Percentiles rank a stretch among this genome's conserved stretches.
Conservation (phyloP, 2,113 vertebrate species). For the human (Homo sapiens) region DNA sequence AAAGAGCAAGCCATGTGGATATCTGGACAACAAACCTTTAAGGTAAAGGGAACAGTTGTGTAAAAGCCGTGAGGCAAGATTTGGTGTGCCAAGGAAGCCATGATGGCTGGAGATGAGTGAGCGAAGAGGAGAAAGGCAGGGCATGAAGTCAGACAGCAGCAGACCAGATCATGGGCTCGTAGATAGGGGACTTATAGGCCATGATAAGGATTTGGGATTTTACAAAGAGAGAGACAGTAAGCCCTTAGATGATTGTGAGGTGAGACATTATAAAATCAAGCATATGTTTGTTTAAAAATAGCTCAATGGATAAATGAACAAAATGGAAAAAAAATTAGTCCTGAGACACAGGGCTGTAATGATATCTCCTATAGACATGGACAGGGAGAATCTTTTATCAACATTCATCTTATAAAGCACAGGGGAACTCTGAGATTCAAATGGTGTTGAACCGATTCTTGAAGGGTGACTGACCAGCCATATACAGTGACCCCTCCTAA, state of each 20-base stretch:
- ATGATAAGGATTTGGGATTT: neutral
- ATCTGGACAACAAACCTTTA: neutral
- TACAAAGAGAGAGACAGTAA: neutral
- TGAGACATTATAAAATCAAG: neutral
- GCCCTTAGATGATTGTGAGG: neutral
- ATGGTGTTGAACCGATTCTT: neutral
- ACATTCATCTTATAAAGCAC: neutral
- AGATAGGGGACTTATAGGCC: accelerated
- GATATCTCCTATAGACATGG: neutral
- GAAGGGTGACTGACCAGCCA: too few relatives aligned
- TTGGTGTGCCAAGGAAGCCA: neutral
- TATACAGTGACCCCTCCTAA: neutral
- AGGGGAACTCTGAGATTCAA: neutral
- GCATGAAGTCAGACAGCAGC: neutral
- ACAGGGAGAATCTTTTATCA: too few relatives aligned
- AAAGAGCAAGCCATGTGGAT: neutral
- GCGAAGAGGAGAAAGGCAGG: neutral
- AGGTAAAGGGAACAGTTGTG: neutral
- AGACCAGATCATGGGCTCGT: neutral
- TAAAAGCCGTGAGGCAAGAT: neutral
- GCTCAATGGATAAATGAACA: neutral
- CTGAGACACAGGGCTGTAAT: neutral
- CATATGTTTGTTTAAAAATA: neutral
- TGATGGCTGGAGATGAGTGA: neutral
- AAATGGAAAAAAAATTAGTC: neutral